Base-by-base conservation (phyloP, 2,797 vertebrate species). In the Pseudochromis fuscus region DNA sequence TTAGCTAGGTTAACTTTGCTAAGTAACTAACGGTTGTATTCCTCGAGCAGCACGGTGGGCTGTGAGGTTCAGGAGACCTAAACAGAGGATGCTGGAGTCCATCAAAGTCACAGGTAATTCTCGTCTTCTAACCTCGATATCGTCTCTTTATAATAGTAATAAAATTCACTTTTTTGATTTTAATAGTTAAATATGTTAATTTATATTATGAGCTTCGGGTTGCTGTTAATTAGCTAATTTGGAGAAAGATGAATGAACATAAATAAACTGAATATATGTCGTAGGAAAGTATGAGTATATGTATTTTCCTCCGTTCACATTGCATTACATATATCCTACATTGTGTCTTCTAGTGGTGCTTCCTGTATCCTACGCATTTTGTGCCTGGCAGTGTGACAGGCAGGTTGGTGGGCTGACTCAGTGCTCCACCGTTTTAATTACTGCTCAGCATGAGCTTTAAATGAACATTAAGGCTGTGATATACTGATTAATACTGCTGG, bases 71-170 rank as follows among this genome's bases (percentile, higher is more conserved):
- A 56, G 13, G 4, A 40, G 4, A 37, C 13, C n/a, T 42, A 12
- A 4, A 11, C 61, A 52, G 27, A 84, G 63, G 65, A 93, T 93
- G 92, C 88, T 92, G 72, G 88, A 93, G 72, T 91, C 92, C 8
- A 92, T 92, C 62, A 77, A 92, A 67, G 91, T 93, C 1, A 94
- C 90, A 75, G 93, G 93, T 94, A 84, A 86, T 21, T 7, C 68
- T 60, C 46, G 1, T 48, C 6, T 48, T 23, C 21, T 19, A 44
- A 23, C 10, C n/a, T n/a, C n/a, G n/a, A n/a, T n/a, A n/a, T n/a
- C n/a, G n/a, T n/a, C n/a, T n/a, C n/a, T n/a, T n/a, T n/a, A n/a
- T n/a, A n/a, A n/a, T n/a, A n/a, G n/a, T n/a, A n/a, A n/a, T n/a
- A n/a, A n/a, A n/a, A n/a, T n/a, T n/a, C n/a, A n/a, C n/a, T n/a